Evolutionary conservation across 2,797 vertebrate species (phyloP).

Genomic region (Menidia menidia): DNA sequence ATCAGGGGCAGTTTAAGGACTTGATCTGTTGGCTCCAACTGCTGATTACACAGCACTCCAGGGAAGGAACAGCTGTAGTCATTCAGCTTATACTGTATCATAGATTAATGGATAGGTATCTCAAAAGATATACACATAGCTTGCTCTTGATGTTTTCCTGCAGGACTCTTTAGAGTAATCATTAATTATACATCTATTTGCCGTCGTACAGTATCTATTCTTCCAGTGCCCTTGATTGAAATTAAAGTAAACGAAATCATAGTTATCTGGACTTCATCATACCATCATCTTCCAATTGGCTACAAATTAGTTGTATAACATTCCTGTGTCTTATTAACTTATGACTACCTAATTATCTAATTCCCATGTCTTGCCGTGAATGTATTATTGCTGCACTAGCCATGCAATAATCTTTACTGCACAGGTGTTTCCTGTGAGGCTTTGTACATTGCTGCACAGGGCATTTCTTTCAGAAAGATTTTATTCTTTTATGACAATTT

Average conservation of each 20-base stretch:
- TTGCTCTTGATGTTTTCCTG: background rate
- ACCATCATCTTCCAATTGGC: background rate
- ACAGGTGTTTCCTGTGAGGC: background rate
- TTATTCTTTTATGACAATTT: background rate
- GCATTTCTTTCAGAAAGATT: constrained; percentile 2
- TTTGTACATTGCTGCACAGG: background rate
- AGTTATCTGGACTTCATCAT: background rate
- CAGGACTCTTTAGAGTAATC: background rate
- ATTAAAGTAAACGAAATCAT: background rate
- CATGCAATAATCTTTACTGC: background rate
- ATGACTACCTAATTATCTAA: background rate
- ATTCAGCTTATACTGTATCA: background rate
- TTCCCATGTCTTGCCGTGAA: background rate
- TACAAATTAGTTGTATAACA: background rate
- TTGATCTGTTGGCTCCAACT: background rate
- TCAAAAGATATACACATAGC: background rate
- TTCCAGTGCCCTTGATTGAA: background rate
- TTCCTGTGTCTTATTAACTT: background rate
- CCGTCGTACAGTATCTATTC: background rate
- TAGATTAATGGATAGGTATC: background rate
- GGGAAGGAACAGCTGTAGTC: background rate
- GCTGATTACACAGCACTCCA: background rate
- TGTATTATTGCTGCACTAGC: background rate
- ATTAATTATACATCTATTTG: background rate
- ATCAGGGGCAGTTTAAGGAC: background rate